Evolutionary conservation across 2,113 vertebrate genomes (phyloP).

Genomic region (Emydura subglobosa): DNA sequence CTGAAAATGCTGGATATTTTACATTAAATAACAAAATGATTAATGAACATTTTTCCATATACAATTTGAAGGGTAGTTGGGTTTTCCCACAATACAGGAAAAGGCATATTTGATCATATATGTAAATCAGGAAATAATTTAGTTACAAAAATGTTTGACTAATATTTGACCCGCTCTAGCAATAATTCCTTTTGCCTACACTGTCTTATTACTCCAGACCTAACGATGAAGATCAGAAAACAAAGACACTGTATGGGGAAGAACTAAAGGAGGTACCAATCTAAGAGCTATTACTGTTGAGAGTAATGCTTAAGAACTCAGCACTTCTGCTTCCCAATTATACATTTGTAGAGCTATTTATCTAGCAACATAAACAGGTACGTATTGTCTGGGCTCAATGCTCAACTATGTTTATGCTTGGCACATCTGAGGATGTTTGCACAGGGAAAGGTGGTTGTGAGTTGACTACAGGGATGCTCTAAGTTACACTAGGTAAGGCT

Average conservation of each 20-base stretch:
- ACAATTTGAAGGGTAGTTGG: too few relatives aligned
- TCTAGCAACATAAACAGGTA: background rate
- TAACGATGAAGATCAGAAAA: background rate
- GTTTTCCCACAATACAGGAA: too few relatives aligned
- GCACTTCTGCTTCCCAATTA: background rate
- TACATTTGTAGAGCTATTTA: background rate
- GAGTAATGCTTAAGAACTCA: background rate
- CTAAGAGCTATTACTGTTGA: background rate
- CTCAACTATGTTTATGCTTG: background rate
- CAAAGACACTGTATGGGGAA: background rate
- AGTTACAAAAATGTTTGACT: background rate
- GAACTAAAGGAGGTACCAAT: background rate
- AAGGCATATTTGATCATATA: rapidly evolving
- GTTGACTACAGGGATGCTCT: background rate
- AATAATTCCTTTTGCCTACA: background rate
- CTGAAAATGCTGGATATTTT: rapidly evolving
- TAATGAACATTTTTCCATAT: too few relatives aligned
- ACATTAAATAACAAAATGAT: too few relatives aligned
- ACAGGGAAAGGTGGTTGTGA: background rate
- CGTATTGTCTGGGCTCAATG: background rate
- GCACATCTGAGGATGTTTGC: background rate
- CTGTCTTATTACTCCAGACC: background rate
- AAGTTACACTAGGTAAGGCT: background rate
- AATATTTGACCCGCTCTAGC: background rate
- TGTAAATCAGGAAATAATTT: background rate